Conservation (phyloP, 2,888 invertebrate species). For the Leuctra nigra region DNA sequence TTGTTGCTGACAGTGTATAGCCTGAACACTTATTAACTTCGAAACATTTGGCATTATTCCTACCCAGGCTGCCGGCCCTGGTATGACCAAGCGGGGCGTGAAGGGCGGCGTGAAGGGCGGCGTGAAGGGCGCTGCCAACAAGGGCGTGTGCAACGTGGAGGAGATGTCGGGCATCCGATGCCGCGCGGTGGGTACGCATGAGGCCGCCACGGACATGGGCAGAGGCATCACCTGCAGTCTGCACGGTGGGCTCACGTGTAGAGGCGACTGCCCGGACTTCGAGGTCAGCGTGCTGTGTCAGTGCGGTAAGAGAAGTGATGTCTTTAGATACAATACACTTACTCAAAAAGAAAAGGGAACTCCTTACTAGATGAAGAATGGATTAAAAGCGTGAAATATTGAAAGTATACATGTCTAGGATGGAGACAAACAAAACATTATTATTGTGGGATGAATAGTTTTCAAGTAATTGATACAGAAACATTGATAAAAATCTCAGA, state of each 20-base stretch:
- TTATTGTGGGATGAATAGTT: too few relatives aligned
- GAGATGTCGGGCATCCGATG: slow-evolving; percentile 70
- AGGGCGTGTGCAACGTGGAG: slow-evolving; percentile 53
- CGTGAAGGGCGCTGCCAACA: slow-evolving; percentile 43
- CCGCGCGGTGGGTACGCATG: slow-evolving; percentile 57
- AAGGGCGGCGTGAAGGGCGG: slow-evolving; percentile 48
- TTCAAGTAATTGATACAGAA: too few relatives aligned
- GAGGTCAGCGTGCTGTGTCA: slow-evolving; percentile 70
- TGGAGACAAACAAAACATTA: too few relatives aligned
- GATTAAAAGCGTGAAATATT: too few relatives aligned
- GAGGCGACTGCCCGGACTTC: slow-evolving; percentile 64
- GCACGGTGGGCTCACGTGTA: slow-evolving; percentile 56
- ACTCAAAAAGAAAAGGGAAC: too few relatives aligned
- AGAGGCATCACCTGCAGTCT: slow-evolving; percentile 70
- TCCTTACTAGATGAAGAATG: too few relatives aligned
- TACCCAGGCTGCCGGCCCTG: too few relatives aligned
- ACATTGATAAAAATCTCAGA: too few relatives aligned
- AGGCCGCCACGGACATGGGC: slow-evolving; percentile 59
- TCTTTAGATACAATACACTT: slow-evolving; percentile 48
- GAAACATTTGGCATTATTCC: too few relatives aligned
- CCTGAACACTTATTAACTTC: too few relatives aligned
- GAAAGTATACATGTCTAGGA: too few relatives aligned
- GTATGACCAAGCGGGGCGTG: neutral
- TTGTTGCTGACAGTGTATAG: too few relatives aligned
- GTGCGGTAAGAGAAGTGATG: slow-evolving; percentile 46